A percentile compares a stretch with the other conserved stretches of the same genome.
These are phyloP conservation scores for Tenthredo distinguenda DNA, from an alignment of 2,888 invertebrate genomes.

Conservation along the genomic window DNA sequence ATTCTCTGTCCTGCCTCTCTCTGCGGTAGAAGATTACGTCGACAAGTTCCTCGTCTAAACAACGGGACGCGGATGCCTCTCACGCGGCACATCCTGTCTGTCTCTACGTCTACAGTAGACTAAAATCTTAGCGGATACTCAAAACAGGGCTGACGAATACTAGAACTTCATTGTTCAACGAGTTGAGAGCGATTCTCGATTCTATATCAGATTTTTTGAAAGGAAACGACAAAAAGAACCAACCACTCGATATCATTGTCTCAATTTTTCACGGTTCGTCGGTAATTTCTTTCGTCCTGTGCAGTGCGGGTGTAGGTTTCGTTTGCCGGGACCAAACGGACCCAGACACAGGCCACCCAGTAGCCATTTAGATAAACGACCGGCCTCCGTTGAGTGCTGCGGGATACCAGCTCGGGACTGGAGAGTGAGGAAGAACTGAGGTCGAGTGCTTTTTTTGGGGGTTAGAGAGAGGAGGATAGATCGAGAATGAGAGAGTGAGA, in stretches of 20 bases:
- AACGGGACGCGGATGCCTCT: constrained; percentile 22
- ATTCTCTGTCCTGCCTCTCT: constrained; percentile 6
- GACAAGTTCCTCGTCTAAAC: constrained; percentile 41
- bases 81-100: constrained; percentile 32
- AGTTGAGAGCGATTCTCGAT: neutral
- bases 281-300: neutral
- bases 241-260: neutral
- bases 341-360: constrained; percentile 71
- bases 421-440: constrained; percentile 53
- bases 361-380: constrained; percentile 77
- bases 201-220: neutral
- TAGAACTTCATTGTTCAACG: neutral
- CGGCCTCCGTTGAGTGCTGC: constrained; percentile 73
- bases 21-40: constrained; percentile 24
- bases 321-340: constrained; percentile 67
- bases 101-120: constrained; percentile 3
- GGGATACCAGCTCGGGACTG: constrained; percentile 65
- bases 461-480: constrained; percentile 54
- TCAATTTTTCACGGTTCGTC: neutral
- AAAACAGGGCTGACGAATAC: neutral
- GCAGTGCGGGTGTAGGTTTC: constrained; percentile 67
- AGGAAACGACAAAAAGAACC: neutral
- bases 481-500: constrained; percentile 56
- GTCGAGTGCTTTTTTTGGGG: constrained; percentile 53
- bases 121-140: constrained; percentile 20